Base-by-base conservation (phyloP, 2,888 invertebrate genomes). In the Apodemia hepburni region DNA sequence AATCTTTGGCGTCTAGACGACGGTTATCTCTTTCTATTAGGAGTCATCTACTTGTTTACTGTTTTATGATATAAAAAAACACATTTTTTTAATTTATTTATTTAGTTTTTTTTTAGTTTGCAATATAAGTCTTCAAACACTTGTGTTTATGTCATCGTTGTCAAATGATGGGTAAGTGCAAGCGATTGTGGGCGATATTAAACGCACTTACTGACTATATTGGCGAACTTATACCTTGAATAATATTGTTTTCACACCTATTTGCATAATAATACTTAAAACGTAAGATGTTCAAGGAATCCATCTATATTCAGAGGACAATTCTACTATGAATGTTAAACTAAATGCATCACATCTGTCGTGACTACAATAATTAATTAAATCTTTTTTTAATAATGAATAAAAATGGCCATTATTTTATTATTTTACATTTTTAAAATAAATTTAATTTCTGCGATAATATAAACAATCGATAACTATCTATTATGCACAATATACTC, bases 191-290 rank as follows among this genome's bases (percentile, higher is more conserved):
- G 15, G 27, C 27, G 2, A 22, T 54, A 54, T 6, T 22, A 54
- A 12, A 27, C 2, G 27, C 27, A 22, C 7, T 27, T 27, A 27
- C 22, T 27, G 54, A 2, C 54, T 22, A 54, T 22, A 22, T 27
- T 54, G 22, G 54, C 54, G 27, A 54, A 54, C 27, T 42, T 42
- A 54, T 5, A 12, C 15, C 15, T 27, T 27, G 54, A 15, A 54
- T 54, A 27, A 22, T 27, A 54, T 54, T 54, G 54, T 54, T 27
- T 27, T 22, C 54, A 27, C 27, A 11, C 54, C 3, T 4, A 6
- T 54, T 54, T 54, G 22, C 54, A 54, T 54, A 54, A 54, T 12
- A 54, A 54, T 54, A 27, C 18, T 1, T 54, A 22, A 54, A 15
- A 27, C 12, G 22, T 22, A 54, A 54, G 9, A 18, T 15, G 15